phyloP scores from a whole-genome alignment of 1,140 invertebrate genomes.

The Hesperophylax magnus region DNA sequence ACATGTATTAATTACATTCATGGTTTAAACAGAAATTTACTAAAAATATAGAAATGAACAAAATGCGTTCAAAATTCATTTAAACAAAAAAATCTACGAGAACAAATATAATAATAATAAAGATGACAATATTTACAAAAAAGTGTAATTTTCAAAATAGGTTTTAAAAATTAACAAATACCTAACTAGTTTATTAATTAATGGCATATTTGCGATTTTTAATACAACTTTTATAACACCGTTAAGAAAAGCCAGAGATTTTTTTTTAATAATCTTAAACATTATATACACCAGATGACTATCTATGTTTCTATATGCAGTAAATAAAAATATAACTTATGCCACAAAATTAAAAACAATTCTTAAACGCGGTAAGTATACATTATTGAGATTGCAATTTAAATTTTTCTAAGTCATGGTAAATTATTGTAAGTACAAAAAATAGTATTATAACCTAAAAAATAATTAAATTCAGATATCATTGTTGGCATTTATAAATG shows the following conservation, averaged over 20 bases:
- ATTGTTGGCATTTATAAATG: not conserved
- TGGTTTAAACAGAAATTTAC: slow-evolving; percentile 32
- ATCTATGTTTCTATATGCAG: slow-evolving; percentile 45
- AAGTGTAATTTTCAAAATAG: slow-evolving; percentile 44
- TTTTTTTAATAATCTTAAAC: slow-evolving; percentile 43
- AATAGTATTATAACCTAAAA: slow-evolving; percentile 8
- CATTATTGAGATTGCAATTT: slow-evolving; percentile 23
- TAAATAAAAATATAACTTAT: slow-evolving; percentile 49
- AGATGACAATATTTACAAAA: slow-evolving; percentile 43
- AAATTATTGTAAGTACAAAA: slow-evolving; percentile 32
- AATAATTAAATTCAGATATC: not conserved
- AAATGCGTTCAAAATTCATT: slow-evolving; percentile 33
- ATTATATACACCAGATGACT: slow-evolving; percentile 54
- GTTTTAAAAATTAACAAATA: slow-evolving; percentile 44
- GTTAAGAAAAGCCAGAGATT: slow-evolving; percentile 48
- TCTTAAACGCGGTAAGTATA: slow-evolving; percentile 32
- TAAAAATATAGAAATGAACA: slow-evolving; percentile 42
- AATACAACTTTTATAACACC: slow-evolving; percentile 23
- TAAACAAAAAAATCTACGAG: slow-evolving; percentile 39
- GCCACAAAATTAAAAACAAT: slow-evolving; percentile 28
- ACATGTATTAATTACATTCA: slow-evolving; percentile 40
- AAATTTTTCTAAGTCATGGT: slow-evolving; percentile 38
- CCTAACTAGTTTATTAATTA: slow-evolving; percentile 48
- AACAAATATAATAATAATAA: slow-evolving; percentile 38
- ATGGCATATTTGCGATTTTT: slow-evolving; percentile 50